phyloP scores from a whole-genome alignment of 2,113 vertebrate genomes.

The Lonchura striata region DNA sequence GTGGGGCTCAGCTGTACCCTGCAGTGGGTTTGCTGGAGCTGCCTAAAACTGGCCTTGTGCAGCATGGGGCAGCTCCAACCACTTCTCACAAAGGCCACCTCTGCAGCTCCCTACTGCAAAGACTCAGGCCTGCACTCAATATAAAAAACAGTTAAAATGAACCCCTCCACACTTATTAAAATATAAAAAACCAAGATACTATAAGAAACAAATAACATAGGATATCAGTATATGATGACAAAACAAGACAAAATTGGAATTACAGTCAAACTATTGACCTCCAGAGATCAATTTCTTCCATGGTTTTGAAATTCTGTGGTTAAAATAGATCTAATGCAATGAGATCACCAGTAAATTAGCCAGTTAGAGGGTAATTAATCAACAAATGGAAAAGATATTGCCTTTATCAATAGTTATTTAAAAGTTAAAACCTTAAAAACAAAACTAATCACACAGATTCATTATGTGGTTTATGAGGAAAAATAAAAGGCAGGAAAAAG shows the following conservation, averaged over 20 bases:
- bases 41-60: not conserved
- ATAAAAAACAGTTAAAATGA: not conserved
- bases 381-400: not conserved
- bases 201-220: not conserved
- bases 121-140: fast-evolving
- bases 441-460: not conserved
- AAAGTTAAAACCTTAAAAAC: not conserved
- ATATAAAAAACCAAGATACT: not conserved
- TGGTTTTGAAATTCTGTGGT: not conserved
- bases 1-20: not conserved
- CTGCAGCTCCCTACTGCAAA: fast-evolving
- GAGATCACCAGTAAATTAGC: not conserved
- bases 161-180: fast-evolving
- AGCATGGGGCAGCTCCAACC: not conserved
- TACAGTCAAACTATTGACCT: not conserved
- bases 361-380: not conserved
- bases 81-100: too few relatives aligned
- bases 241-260: not conserved
- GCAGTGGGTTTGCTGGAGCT: not conserved
- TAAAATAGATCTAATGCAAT: not conserved
- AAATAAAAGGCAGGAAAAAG: not conserved
- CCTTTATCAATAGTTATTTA: not conserved
- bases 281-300: not conserved
- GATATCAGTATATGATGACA: not conserved
- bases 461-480: not conserved